Conservation (phyloP, 2,113 vertebrate species). For the Amphiprion ocellaris region DNA sequence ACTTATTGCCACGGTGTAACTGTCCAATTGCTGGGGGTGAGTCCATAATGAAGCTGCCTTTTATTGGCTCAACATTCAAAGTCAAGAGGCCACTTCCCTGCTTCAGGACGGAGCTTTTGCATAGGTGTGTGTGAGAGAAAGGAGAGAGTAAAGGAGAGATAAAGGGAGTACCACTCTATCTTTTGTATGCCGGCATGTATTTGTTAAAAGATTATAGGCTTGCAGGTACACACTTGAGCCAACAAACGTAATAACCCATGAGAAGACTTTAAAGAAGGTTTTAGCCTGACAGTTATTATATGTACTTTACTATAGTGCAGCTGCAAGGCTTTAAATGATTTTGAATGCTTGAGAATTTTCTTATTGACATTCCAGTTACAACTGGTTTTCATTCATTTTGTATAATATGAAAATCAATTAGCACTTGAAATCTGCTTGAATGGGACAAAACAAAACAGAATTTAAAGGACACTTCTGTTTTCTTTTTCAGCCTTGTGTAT, state of each 20-base stretch:
- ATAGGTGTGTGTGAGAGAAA: constrained; percentile 21
- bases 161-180: constrained; percentile 8
- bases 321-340: neutral
- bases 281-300: neutral
- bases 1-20: constrained; percentile 72
- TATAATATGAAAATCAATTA: neutral
- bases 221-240: constrained; percentile 5
- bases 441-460: neutral
- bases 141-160: neutral
- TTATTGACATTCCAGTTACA: neutral
- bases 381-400: neutral
- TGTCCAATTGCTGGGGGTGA: constrained; percentile 69
- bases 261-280: constrained; percentile 8
- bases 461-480: neutral
- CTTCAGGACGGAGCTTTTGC: constrained; percentile 44
- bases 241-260: constrained; percentile 16
- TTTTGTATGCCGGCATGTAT: constrained; percentile 13
- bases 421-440: neutral
- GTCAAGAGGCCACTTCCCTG: constrained; percentile 67
- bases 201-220: constrained; percentile 13
- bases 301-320: neutral
- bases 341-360: neutral
- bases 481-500: neutral
- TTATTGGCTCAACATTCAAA: constrained; percentile 76
- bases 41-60: constrained; percentile 74